Percentiles rank a stretch among this genome's conserved stretches.
phyloP scores from a whole-genome alignment of 2,113 vertebrate species.

The Melanotaenia duboulayi region DNA sequence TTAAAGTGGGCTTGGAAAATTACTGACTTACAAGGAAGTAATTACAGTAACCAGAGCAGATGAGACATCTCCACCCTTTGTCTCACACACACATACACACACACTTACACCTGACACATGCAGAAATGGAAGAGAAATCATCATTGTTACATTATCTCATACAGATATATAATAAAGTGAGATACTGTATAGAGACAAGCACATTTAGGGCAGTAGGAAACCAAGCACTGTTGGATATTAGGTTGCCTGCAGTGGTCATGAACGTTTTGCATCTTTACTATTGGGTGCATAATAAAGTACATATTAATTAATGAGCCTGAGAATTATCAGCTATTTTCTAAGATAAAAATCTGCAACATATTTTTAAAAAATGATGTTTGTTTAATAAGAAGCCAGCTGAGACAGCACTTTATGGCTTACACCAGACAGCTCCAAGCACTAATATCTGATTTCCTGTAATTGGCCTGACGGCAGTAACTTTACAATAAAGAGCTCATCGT shows the following conservation, averaged over 20 bases:
- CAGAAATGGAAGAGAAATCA: neutral
- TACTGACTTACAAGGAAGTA: neutral
- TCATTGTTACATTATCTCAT: neutral
- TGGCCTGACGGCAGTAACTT: neutral
- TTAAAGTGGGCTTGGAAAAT: neutral
- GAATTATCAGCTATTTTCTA: neutral
- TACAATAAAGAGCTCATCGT: neutral
- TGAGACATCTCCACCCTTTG: neutral
- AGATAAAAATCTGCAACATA: neutral
- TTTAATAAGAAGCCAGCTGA: neutral
- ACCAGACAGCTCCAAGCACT: neutral
- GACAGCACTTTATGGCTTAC: neutral
- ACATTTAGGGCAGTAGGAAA: neutral
- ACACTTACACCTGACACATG: neutral
- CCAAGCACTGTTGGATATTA: neutral
- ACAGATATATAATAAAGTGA: neutral
- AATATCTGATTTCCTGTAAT: neutral
- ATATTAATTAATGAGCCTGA: too few relatives aligned
- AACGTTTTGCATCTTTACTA: too few relatives aligned
- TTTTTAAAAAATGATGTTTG: neutral
- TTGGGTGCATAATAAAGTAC: neutral
- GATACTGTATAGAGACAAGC: neutral
- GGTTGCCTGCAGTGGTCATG: conserved; percentile 8
- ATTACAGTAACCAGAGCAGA: neutral
- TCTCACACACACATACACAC: neutral